Base-by-base conservation (phyloP, 2,888 invertebrate species). In the Sminthurinus aureus region DNA sequence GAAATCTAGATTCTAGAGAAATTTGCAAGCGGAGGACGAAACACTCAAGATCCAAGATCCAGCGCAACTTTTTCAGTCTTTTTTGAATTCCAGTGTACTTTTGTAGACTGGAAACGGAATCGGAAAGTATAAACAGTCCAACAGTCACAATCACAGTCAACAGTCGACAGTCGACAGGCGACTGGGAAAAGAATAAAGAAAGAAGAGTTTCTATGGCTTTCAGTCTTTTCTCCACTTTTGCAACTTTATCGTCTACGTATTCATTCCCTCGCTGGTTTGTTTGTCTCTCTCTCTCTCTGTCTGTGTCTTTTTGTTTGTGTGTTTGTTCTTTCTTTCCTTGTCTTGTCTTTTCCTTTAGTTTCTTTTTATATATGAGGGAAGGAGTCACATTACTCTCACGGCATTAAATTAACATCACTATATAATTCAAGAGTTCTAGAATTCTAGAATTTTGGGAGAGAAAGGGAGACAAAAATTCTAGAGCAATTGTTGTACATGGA, bases 121-220 rank as follows among this genome's bases (percentile, higher is more conserved):
- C 81, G 81, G 81, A 81, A 81, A 81, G 81, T 81, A 81, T 81
- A 81, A 81, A 81, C 81, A 81, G 81, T 74, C 51, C 18, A 51
- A 58, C 52, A 81, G 81, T 74, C 38, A 38, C n/a, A n/a, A n/a
- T n/a, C n/a, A 26, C 15, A 51, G 64, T 81, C 74, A 74, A 81
- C 64, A 38, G 9, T 38, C 3, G 1, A 38, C 1, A 38, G 38
- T 38, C 38, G 1, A 38, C 3, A 38, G 38, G 1, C 38, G 38
- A 38, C 38, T 38, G 38, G 38, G 3, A 38, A 38, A 38, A 38
- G 38, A 38, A 38, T n/a, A 51, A 73, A 73, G 67, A 13, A 58
- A 26, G 64, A 26, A 66, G 64, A 51, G 24, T 50, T 51, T 24
- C 71, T 69, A 12, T 26, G 51, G 22, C 51, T 79, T 79, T 67